These are phyloP conservation scores for Labia minor DNA, from an alignment of 2,888 invertebrate genomes.

Conservation along the genomic window DNA sequence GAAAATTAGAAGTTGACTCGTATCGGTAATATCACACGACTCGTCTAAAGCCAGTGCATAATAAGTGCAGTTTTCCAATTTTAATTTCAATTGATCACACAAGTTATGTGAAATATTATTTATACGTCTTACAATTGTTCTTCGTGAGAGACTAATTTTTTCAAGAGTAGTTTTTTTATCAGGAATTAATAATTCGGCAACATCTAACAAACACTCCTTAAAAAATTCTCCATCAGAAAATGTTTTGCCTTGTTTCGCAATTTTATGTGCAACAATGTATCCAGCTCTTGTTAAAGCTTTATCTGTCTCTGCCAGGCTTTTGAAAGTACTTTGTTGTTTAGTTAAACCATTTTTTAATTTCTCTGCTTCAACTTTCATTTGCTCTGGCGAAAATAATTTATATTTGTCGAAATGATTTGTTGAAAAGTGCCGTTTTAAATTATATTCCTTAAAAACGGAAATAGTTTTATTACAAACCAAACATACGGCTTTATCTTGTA, in stretches of 20 bases:
- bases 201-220: not conserved
- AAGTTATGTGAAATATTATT: not conserved
- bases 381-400: conserved; percentile 20
- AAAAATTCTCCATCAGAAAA: not conserved
- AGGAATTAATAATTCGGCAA: not conserved
- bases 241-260: conserved; percentile 19
- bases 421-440: conserved; percentile 25
- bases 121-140: not conserved
- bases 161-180: not conserved
- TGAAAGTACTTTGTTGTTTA: conserved; percentile 21
- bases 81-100: not conserved
- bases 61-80: not conserved
- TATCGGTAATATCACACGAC: not conserved
- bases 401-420: conserved; percentile 22
- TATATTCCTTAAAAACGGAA: not conserved
- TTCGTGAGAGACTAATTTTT: not conserved
- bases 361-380: conserved; percentile 20
- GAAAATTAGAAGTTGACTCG: not conserved
- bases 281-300: conserved; percentile 24
- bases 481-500: not conserved
- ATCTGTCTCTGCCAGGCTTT: conserved; percentile 1
- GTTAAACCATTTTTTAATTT: conserved; percentile 19
- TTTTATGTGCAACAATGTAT: conserved; percentile 25
- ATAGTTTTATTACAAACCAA: not conserved
- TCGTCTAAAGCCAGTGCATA: not conserved